Base-by-base conservation (phyloP, 2,888 invertebrate species). In the Heliconius ethilla region DNA sequence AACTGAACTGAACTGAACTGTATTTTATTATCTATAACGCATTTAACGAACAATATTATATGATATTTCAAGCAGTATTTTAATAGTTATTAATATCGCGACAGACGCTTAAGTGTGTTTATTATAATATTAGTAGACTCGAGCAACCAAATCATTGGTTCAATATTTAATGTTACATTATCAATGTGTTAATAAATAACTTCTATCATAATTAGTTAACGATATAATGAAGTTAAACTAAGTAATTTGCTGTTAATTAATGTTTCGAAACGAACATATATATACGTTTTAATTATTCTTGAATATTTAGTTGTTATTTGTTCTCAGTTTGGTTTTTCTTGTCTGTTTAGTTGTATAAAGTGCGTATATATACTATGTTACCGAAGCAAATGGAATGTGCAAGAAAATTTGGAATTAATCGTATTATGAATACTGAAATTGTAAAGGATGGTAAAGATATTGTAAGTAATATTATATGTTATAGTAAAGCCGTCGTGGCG, bases 161-260 rank as follows among this genome's bases (percentile, higher is more conserved):
- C 80, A 83, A 83, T 84, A 83, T 84, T 84, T 83, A 81, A 80
- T 81, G 75, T 79, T 45, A 59, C 55, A 45, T 79, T 74, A 79
- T 80, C 79, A 78, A 75, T 76, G 74, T 78, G 81, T 73, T 78
- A 80, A 76, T 80, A 81, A 80, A 80, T 82, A 80, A 82, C 81
- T 83, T 82, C 82, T 83, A 77, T 80, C 62, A 84, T 83, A 84
- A 89, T 90, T 90, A 91, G 87, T 89, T 90, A 91, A 90, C 88
- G 84, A 83, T 76, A 75, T 75, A 84, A 84, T 78, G 81, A 83
- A 84, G 82, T 87, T 88, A 87, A 85, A 83, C 83, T 87, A 85
- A 87, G 86, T 82, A 80, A 79, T 83, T 84, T 82, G 82, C 86
- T 83, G 89, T 90, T 89, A 87, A 89, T 88, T 89, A 89, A 89